These are phyloP conservation scores for Xenus cinereus DNA, from an alignment of 2,113 vertebrate species.

Conservation along the genomic window DNA sequence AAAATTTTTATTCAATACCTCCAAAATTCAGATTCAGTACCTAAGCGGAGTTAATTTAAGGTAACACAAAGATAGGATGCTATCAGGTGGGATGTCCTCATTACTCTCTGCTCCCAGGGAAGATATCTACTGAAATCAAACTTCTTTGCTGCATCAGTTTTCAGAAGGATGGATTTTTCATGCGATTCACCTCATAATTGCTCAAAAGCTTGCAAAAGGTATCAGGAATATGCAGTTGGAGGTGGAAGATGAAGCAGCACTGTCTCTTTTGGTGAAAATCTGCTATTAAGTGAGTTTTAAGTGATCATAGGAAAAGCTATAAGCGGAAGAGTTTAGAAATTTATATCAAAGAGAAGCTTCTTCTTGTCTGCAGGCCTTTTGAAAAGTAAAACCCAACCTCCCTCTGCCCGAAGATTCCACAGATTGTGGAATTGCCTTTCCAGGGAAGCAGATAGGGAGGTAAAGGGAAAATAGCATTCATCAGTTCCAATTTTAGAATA, in stretches of 20 bases:
- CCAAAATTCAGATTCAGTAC: background rate
- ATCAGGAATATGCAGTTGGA: background rate
- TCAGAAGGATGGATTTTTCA: background rate
- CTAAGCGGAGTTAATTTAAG: background rate
- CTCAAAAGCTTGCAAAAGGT: background rate
- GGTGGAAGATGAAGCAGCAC: background rate
- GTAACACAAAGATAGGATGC: background rate
- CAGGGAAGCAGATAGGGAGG: background rate
- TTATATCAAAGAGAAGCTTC: background rate
- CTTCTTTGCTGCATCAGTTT: background rate
- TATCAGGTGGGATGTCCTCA: background rate
- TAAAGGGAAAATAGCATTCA: background rate
- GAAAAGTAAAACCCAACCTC: background rate
- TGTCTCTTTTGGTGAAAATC: background rate
- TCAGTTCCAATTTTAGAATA: background rate
- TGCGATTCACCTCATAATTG: background rate
- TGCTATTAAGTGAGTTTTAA: background rate
- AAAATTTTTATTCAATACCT: background rate
- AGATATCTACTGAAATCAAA: background rate
- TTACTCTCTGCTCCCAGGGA: background rate
- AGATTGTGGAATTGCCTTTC: background rate
- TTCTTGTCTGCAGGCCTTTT: background rate
- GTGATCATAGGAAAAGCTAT: background rate
- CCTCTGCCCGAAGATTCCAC: background rate
- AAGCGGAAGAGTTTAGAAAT: background rate